Conservation (phyloP, 2,797 vertebrate species). For the Sebastes steindachneri region DNA sequence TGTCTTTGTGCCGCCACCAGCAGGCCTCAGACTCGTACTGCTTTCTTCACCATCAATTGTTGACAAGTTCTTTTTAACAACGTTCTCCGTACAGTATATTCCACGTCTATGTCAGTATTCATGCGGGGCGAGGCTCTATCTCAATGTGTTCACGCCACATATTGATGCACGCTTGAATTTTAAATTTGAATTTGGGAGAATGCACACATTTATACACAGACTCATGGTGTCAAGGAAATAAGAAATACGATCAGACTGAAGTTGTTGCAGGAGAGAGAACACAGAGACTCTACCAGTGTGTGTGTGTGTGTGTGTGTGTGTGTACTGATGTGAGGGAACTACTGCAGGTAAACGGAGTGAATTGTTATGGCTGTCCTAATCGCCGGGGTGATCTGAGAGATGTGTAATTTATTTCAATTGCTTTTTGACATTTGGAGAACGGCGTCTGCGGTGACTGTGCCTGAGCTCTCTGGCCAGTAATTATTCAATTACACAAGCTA, state of each 20-base stretch:
- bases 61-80: not conserved
- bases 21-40: not conserved
- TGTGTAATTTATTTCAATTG: constrained; percentile 94
- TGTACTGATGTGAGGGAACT: constrained; percentile 14
- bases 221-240: not conserved
- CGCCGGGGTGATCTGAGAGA: constrained; percentile 87
- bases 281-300: not conserved
- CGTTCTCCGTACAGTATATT: not conserved
- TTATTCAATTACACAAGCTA: constrained; percentile 94
- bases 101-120: not conserved
- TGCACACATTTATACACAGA: not conserved
- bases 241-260: not conserved
- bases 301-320: not conserved
- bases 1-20: not conserved
- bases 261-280: not conserved
- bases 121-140: not conserved
- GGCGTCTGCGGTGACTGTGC: constrained; percentile 86
- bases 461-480: constrained; percentile 89
- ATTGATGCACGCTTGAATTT: not conserved
- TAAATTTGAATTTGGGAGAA: not conserved
- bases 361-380: constrained; percentile 88
- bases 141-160: not conserved
- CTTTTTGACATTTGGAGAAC: constrained; percentile 95
- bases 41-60: not conserved
- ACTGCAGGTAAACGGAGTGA: constrained; percentile 86